Percentiles rank a stretch among this genome's conserved stretches.
Evolutionary conservation across 2,113 vertebrate genomes (phyloP).

Genomic region (Plecturocebus donacophilus): DNA sequence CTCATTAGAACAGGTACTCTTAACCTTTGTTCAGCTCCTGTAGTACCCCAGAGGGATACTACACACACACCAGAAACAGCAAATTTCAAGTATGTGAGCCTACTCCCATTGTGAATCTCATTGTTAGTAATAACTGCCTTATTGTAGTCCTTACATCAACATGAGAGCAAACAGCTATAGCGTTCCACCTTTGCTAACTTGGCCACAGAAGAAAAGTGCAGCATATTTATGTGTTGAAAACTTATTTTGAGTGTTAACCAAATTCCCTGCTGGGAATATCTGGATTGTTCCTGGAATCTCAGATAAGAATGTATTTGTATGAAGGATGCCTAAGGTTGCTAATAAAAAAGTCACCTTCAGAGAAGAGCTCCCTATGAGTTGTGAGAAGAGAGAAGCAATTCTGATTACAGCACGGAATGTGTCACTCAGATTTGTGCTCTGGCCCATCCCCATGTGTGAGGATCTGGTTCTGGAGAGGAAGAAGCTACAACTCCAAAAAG

Average conservation of each 20-base stretch:
- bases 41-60: background rate
- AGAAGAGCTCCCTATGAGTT: background rate
- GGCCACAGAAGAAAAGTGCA: background rate
- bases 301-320: slow-evolving; percentile 9
- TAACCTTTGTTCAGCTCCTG: background rate
- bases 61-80: background rate
- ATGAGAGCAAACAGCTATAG: background rate
- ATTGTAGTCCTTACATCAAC: background rate
- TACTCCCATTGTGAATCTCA: background rate
- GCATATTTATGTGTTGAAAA: background rate
- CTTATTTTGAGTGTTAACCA: background rate
- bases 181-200: background rate
- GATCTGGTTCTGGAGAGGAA: background rate
- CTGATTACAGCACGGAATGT: background rate
- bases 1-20: background rate
- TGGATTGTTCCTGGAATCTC: background rate
- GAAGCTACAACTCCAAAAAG: background rate
- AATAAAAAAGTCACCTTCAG: background rate
- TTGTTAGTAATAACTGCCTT: slow-evolving; percentile 20
- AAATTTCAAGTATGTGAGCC: background rate
- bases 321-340: background rate
- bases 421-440: background rate
- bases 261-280: background rate
- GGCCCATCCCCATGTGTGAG: background rate
- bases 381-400: background rate